phyloP scores from a whole-genome alignment of 2,113 vertebrate species.

The Cisticola juncidis region DNA sequence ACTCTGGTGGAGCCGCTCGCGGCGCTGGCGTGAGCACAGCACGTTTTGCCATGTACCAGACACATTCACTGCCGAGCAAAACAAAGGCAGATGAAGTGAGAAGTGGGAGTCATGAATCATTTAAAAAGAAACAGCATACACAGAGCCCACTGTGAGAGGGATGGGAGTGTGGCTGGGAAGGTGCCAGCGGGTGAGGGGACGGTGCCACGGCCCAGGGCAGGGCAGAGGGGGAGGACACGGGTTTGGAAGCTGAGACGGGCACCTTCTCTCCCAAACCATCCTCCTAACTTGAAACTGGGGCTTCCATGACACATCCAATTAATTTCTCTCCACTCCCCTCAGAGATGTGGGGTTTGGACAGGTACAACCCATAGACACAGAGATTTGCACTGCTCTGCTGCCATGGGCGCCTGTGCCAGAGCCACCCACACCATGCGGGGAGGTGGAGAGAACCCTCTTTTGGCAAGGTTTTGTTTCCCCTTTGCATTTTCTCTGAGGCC shows the following conservation, averaged over 20 bases:
- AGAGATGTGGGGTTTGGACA: neutral
- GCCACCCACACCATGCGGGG: neutral
- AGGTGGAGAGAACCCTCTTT: neutral
- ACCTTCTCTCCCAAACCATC: neutral
- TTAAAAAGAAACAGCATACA: slow-evolving; percentile 26
- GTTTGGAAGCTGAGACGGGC: neutral
- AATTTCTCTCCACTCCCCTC: neutral
- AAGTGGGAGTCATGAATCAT: slow-evolving; percentile 72
- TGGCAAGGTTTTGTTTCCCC: neutral
- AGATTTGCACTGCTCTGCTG: neutral
- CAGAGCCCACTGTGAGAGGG: slow-evolving; percentile 1
- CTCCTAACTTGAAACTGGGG: neutral
- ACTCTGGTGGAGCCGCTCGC: slow-evolving; percentile 2
- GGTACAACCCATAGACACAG: neutral
- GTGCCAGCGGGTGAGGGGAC: neutral
- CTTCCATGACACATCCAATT: rapidly evolving
- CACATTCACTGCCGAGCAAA: slow-evolving; percentile 65
- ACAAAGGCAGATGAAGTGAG: slow-evolving; percentile 72
- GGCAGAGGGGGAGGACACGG: neutral
- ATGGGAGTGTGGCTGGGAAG: neutral
- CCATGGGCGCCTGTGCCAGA: neutral
- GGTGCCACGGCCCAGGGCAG: neutral
- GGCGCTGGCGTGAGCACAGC: slow-evolving; percentile 57
- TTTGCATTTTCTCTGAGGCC: neutral
- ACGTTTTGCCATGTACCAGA: slow-evolving; percentile 63